Evolutionary conservation across 2,113 vertebrate genomes (phyloP).

Genomic region (Zingel zingel): DNA sequence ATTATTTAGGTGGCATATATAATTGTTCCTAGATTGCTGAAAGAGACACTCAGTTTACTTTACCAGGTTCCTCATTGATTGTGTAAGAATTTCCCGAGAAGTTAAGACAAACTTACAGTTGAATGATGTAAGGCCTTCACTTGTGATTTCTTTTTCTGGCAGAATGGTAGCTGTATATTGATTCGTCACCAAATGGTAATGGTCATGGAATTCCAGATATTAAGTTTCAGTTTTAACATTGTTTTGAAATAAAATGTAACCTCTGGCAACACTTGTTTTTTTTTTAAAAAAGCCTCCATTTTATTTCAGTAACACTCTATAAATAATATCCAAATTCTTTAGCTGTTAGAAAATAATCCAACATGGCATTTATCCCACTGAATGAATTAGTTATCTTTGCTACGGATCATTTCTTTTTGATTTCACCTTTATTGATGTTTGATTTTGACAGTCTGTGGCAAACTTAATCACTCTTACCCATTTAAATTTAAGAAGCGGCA

Average conservation of each 20-base stretch:
- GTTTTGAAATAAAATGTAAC: constrained; percentile 14
- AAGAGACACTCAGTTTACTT: background rate
- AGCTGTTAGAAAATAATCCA: constrained; percentile 1
- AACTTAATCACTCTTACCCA: background rate
- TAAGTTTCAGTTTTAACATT: constrained; percentile 2
- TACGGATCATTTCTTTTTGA: background rate
- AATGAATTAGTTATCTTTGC: background rate
- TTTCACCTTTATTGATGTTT: background rate
- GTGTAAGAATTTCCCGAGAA: background rate
- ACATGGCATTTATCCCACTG: background rate
- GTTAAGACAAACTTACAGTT: background rate
- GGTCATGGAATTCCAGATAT: constrained; percentile 3
- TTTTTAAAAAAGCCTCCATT: background rate
- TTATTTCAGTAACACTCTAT: background rate
- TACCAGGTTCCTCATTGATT: constrained; percentile 2
- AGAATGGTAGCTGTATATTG: background rate
- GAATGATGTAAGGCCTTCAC: constrained; percentile 1
- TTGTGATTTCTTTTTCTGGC: background rate
- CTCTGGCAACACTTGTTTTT: background rate
- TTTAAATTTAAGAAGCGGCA: constrained; percentile 27
- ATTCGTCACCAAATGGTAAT: constrained; percentile 23
- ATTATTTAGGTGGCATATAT: background rate
- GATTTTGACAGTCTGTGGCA: background rate
- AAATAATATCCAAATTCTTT: background rate
- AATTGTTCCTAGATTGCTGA: background rate